These are phyloP conservation scores for Hirtodrosophila duncani DNA, from an alignment of 2,888 invertebrate genomes.

Conservation along the genomic window DNA sequence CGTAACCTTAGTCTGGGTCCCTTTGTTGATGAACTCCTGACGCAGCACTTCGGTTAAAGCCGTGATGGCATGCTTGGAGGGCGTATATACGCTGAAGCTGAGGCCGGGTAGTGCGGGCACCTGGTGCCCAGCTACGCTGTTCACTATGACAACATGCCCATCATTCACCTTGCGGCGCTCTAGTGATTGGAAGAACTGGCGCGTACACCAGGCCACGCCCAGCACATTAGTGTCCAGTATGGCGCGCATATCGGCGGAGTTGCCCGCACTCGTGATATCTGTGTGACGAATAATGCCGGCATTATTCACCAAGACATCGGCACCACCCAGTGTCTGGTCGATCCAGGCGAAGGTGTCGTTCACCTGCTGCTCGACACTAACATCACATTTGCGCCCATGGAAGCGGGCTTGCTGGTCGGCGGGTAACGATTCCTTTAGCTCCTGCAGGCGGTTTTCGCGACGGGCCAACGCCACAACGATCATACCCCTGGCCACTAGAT, in stretches of 20 bases:
- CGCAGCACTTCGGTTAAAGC: too few species aligned
- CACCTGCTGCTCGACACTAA: slow-evolving; percentile 80
- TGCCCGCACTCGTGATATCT: slow-evolving; percentile 40
- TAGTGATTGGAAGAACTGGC: slow-evolving; percentile 79
- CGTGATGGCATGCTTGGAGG: too few species aligned
- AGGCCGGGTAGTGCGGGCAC: too few species aligned
- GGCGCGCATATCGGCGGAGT: slow-evolving; percentile 54
- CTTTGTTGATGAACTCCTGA: too few species aligned
- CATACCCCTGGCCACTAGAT: slow-evolving; percentile 54
- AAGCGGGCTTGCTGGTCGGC: slow-evolving; percentile 57
- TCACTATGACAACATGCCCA: slow-evolving; percentile 79
- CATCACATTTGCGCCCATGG: slow-evolving; percentile 79
- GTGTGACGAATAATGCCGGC: slow-evolving; percentile 72
- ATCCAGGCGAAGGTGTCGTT: slow-evolving; percentile 79
- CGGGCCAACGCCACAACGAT: slow-evolving; percentile 79
- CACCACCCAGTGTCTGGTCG: slow-evolving; percentile 79
- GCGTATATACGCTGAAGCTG: too few species aligned
- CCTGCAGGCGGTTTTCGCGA: slow-evolving; percentile 76
- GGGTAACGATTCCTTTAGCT: slow-evolving; percentile 40
- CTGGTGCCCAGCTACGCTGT: slow-evolving; percentile 71
- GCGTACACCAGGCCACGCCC: slow-evolving; percentile 78
- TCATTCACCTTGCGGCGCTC: slow-evolving; percentile 72
- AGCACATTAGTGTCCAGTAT: slow-evolving; percentile 79
- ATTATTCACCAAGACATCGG: slow-evolving; percentile 81
- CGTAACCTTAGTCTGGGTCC: too few species aligned